A percentile compares a stretch with the other conserved stretches of the same genome.
Evolutionary conservation across 2,113 vertebrate genomes (phyloP).

Genomic region (Oophaga pumilio): DNA sequence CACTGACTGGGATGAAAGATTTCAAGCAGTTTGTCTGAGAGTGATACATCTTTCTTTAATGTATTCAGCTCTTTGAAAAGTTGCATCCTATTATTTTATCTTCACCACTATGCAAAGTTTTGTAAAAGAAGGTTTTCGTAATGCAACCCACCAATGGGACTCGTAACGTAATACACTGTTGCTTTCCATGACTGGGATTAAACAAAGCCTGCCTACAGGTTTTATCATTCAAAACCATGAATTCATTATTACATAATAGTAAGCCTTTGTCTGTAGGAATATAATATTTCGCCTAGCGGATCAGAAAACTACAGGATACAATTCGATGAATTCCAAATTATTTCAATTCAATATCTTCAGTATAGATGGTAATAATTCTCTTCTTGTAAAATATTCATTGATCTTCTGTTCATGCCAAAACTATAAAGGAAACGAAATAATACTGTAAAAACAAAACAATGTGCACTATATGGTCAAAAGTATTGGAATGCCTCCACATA

Average conservation of each 20-base stretch:
- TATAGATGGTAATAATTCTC: conserved; percentile 37
- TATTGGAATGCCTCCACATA: no score
- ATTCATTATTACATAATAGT: conserved; percentile 41
- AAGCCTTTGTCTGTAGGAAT: conserved; percentile 31
- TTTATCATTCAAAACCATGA: conserved; percentile 43
- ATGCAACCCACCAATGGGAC: conserved; percentile 19
- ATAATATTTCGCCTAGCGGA: conserved; percentile 32
- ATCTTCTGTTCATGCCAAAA: conserved; percentile 24
- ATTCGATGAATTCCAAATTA: conserved; percentile 42
- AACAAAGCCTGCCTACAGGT: conserved; percentile 39
- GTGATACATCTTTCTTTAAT: conserved; percentile 35
- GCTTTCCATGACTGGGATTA: conserved; percentile 11
- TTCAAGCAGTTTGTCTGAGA: conserved; percentile 6
- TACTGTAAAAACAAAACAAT: not conserved
- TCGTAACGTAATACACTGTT: not conserved
- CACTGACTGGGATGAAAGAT: conserved; percentile 14
- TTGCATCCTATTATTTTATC: conserved; percentile 39
- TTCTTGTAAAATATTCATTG: conserved; percentile 26
- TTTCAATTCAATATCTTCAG: conserved; percentile 34
- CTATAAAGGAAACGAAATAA: not conserved
- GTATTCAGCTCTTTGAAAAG: conserved; percentile 18
- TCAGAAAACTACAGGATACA: conserved; percentile 33
- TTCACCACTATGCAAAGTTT: conserved; percentile 21
- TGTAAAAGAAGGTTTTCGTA: not conserved
- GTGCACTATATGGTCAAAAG: no score